Evolutionary conservation across 1,140 invertebrate species (phyloP).

Genomic region (Coptotermes formosanus): DNA sequence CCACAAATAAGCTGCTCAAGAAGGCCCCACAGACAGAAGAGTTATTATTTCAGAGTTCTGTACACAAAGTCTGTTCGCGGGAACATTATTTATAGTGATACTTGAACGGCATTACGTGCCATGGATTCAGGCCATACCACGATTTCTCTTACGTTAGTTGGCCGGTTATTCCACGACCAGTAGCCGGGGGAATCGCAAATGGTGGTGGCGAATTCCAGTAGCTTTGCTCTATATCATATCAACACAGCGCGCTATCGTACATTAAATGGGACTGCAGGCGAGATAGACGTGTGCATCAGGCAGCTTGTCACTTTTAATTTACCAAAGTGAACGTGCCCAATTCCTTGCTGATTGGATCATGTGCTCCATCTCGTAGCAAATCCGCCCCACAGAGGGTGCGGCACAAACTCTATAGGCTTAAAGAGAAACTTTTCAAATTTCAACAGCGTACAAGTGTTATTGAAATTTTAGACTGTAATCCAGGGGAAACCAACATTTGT

Average conservation of each 20-base stretch:
- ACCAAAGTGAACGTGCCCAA: background rate
- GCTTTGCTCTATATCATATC: background rate
- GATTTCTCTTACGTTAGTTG: background rate
- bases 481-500: no score
- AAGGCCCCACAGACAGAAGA: no score
- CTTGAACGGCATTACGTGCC: no score
- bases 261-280: background rate
- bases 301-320: constrained; percentile 9
- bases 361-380: background rate
- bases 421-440: no score
- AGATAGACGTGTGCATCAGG: background rate
- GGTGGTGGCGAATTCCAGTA: background rate
- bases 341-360: constrained; percentile 16
- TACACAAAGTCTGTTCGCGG: no score
- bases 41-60: no score
- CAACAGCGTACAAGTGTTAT: no score
- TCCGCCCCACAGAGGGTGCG: background rate
- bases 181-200: background rate
- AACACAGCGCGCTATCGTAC: background rate
- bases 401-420: background rate
- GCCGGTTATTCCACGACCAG: background rate
- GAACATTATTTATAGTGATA: no score
- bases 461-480: no score
- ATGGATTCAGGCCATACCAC: no score
- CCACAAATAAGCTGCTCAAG: no score